phyloP scores from a whole-genome alignment of 1,140 invertebrate genomes.

The Laodelphax striatellus region DNA sequence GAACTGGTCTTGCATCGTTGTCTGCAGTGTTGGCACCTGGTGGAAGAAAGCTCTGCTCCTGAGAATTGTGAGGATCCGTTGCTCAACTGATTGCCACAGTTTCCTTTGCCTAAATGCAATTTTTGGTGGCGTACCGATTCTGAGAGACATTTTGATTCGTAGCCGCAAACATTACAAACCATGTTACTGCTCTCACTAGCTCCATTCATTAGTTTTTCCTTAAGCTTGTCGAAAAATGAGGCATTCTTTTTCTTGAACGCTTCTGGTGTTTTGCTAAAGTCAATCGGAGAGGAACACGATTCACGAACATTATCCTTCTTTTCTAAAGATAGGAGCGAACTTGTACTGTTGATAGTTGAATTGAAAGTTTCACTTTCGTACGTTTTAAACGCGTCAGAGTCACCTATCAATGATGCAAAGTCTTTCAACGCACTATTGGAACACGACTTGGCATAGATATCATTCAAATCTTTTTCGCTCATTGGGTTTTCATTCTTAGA shows the following conservation, averaged over 20 bases:
- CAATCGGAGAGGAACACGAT: neutral
- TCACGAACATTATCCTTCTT: conserved; percentile 1
- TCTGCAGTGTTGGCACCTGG: conserved; percentile 72
- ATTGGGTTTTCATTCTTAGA: conserved; percentile 18
- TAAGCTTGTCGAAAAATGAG: conserved; percentile 70
- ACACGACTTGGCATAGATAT: conserved; percentile 32
- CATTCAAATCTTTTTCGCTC: conserved; percentile 33
- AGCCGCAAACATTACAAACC: conserved; percentile 59
- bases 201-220: conserved; percentile 52
- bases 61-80: conserved; percentile 30
- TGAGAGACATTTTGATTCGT: conserved; percentile 72
- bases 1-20: conserved; percentile 70
- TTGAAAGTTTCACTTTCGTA: neutral
- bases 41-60: conserved; percentile 36
- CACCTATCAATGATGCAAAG: conserved; percentile 35
- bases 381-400: conserved; percentile 29
- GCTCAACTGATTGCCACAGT: conserved; percentile 28
- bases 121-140: conserved; percentile 64
- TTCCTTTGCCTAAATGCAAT: conserved; percentile 30
- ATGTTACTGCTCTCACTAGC: conserved; percentile 37
- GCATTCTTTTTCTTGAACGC: conserved; percentile 54
- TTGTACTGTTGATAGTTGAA: neutral
- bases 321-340: neutral
- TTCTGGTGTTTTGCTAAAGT: conserved; percentile 23
- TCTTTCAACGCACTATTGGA: conserved; percentile 35